A percentile compares a stretch with the other conserved stretches of the same genome.
phyloP scores from a whole-genome alignment of 1,140 invertebrate species.

The Portunus trituberculatus region DNA sequence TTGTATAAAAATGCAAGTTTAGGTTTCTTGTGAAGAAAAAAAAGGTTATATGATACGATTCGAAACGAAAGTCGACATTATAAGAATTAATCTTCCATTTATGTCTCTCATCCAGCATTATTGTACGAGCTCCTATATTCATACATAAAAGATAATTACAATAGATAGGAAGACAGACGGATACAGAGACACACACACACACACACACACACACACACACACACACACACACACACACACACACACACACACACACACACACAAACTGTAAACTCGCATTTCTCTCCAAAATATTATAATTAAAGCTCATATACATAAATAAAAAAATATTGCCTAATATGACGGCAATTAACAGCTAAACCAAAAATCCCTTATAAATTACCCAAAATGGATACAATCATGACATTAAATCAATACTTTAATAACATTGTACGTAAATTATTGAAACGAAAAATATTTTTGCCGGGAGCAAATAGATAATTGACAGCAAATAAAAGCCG shows the following conservation, averaged over 20 bases:
- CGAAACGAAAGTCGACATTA: no score
- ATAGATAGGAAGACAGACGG: no score
- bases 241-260: not conserved
- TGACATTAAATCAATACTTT: constrained; percentile 24
- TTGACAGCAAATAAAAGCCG: constrained; percentile 13
- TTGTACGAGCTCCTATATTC: not conserved
- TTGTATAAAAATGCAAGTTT: no score
- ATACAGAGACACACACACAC: no score
- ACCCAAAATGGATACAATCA: constrained; percentile 8
- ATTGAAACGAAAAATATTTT: constrained; percentile 24
- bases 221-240: no score
- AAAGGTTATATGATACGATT: no score
- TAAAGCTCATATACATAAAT: not conserved
- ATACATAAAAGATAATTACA: not conserved
- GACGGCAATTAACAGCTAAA: constrained; percentile 13
- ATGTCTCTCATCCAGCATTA: no score
- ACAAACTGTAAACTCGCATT: not conserved
- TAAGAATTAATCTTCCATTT: no score
- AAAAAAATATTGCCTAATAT: constrained; percentile 24
- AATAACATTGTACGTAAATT: constrained; percentile 4
- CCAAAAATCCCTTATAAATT: constrained; percentile 23
- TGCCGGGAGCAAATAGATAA: not conserved
- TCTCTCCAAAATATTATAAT: constrained; percentile 4
- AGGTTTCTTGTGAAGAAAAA: no score
- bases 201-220: no score